Percentiles rank a stretch among this genome's conserved stretches.
These are phyloP conservation scores for Odontomyia ornata DNA, from an alignment of 2,888 invertebrate genomes.

Conservation along the genomic window DNA sequence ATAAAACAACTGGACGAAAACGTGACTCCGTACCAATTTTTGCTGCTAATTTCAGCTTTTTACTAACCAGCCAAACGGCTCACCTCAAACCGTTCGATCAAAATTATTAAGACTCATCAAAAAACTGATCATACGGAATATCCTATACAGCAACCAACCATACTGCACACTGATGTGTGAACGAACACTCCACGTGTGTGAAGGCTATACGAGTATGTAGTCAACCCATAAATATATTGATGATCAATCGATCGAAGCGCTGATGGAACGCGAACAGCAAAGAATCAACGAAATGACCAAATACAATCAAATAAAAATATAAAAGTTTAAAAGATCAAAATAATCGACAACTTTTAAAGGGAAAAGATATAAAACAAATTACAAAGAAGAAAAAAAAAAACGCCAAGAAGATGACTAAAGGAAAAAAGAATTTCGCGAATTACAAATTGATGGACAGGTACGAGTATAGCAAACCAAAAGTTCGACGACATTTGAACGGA, in stretches of 20 bases:
- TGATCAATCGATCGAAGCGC: not conserved
- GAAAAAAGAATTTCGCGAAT: not conserved
- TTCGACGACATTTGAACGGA: constrained; percentile 17
- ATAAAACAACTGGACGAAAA: constrained; percentile 7
- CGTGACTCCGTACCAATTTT: constrained; percentile 18
- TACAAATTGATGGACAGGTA: constrained; percentile 33
- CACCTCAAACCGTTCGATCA: no score
- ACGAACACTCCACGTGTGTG: not conserved
- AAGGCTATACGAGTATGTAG: not conserved
- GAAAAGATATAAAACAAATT: no score
- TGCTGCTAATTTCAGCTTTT: constrained; percentile 5
- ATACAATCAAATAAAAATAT: not conserved
- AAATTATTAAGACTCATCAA: constrained; percentile 9
- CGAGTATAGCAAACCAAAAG: not conserved
- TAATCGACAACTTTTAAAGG: not conserved
- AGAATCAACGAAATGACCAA: not conserved
- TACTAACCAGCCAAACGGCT: not conserved
- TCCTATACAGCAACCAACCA: no score
- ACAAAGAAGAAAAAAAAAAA: no score
- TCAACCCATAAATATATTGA: no score
- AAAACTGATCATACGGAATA: not conserved
- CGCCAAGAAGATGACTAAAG: no score
- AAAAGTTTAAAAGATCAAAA: constrained; percentile 4
- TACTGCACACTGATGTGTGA: no score
- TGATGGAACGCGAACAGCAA: not conserved